phyloP scores from a whole-genome alignment of 2,888 invertebrate genomes.

The Microplitis deprimator region DNA sequence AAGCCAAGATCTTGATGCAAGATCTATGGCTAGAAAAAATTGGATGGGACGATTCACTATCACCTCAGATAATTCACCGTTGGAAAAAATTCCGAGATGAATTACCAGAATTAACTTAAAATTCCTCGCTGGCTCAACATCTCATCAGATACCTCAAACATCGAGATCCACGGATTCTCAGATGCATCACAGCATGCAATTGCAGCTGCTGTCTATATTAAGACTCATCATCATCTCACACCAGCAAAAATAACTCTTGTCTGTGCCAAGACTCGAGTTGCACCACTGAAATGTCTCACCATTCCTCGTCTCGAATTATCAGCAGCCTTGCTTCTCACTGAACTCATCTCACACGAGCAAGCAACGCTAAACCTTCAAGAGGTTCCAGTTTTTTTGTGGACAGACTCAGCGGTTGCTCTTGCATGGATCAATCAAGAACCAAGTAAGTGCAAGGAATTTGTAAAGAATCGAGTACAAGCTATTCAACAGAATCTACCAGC shows the following conservation, averaged over 20 bases:
- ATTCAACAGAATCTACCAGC: conserved; percentile 52
- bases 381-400: not conserved
- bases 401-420: not conserved
- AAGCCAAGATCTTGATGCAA: no score
- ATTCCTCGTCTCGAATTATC: no score
- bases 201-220: no score
- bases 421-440: not conserved
- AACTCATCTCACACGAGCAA: not conserved
- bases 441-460: not conserved
- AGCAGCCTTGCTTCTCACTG: not conserved
- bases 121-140: no score
- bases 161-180: no score
- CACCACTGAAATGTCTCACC: conserved; percentile 47
- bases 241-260: conserved; percentile 22
- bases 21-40: no score
- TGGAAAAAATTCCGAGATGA: no score
- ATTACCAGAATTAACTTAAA: no score
- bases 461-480: conserved; percentile 37
- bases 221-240: conserved; percentile 45
- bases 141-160: no score
- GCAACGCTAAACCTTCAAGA: not conserved
- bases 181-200: no score
- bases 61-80: no score
- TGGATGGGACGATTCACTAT: no score
- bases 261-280: conserved; percentile 45